Percentiles rank a stretch among this genome's conserved stretches.
Conservation (phyloP, 2,797 vertebrate species). For the Neoniphon sammara region DNA sequence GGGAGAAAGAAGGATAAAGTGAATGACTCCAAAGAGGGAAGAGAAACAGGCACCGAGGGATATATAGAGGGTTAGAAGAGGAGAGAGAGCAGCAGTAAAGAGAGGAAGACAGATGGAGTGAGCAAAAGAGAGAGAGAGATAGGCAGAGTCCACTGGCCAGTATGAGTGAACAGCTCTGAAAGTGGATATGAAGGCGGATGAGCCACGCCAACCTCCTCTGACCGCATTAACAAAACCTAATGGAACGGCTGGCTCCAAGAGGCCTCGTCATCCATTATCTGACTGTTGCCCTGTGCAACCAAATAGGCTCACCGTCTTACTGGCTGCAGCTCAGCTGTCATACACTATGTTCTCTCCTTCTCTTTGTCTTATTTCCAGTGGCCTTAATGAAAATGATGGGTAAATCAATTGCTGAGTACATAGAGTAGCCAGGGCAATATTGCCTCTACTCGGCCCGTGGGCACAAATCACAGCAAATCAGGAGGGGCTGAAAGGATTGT, state of each 20-base stretch:
- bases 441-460: conserved; percentile 46
- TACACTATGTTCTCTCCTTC: conserved; percentile 51
- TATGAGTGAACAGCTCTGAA: conserved; percentile 78
- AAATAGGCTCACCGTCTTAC: conserved; percentile 65
- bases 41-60: neutral
- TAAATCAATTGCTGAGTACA: conserved; percentile 68
- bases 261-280: conserved; percentile 84
- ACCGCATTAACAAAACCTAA: conserved; percentile 85
- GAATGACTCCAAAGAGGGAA: neutral
- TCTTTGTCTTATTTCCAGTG: conserved; percentile 69
- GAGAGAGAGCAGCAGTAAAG: conserved; percentile 20
- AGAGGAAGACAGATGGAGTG: conserved; percentile 38
- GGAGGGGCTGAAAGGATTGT: conserved; percentile 26
- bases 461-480: conserved; percentile 62
- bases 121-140: conserved; percentile 38
- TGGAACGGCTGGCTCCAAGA: conserved; percentile 84
- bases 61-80: neutral
- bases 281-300: conserved; percentile 79
- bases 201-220: conserved; percentile 78
- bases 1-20: neutral
- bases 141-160: conserved; percentile 44
- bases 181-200: conserved; percentile 82
- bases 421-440: conserved; percentile 57
- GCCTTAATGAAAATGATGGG: conserved; percentile 68
- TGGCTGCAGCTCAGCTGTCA: conserved; percentile 71